Evolutionary conservation across 2,888 invertebrate species (phyloP), one percentile per base, ranked within the genome.

Genomic region (Carabus problematicus): DNA sequence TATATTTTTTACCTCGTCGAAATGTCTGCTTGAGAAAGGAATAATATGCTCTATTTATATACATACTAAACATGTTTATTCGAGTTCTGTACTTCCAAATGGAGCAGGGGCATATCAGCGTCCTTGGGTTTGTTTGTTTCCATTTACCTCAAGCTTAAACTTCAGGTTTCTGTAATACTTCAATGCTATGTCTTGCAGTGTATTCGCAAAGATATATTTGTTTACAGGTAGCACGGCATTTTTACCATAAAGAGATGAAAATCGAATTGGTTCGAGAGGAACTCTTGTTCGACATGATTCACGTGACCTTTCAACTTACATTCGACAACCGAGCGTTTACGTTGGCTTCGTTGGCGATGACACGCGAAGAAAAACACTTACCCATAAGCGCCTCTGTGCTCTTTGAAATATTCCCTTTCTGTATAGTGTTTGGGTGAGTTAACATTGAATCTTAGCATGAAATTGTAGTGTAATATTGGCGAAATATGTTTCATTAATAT

Each of bases 351-450:
- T 82, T 93, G 74, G 90, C 92, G 29, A 91, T 94, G 91, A 93
- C 93, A 1, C 86, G 94, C 41, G 94, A 94, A 77, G 94, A 95
- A 79, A 93, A 93, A 80, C 93, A 93, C 81, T 82, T 95, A 74
- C 95, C 95, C 7, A 93, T 95, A 74, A 91, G 92, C 77, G 94
- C 95, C 0, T 91, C 93, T 8, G 92, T 96, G 29, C 85, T 98
- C 55, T 97, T 98, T 77, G 97, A 98, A 81, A 95, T 98, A 78
- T 98, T 98, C 81, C 98, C 98, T 1, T 98, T 98, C 85, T 96
- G 97, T 83, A 93, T 98, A 74, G 96, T 97, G 49, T 98, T 98
- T 82, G 94, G 95, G 92, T 94, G 82, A 85, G 88, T 84, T 70
- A 54, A 40, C 29, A 45, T 41, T 9, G 6, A 29, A 29, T 29